Base-by-base conservation (phyloP, 2,113 vertebrate species). In the Mystacornis crossleyi region DNA sequence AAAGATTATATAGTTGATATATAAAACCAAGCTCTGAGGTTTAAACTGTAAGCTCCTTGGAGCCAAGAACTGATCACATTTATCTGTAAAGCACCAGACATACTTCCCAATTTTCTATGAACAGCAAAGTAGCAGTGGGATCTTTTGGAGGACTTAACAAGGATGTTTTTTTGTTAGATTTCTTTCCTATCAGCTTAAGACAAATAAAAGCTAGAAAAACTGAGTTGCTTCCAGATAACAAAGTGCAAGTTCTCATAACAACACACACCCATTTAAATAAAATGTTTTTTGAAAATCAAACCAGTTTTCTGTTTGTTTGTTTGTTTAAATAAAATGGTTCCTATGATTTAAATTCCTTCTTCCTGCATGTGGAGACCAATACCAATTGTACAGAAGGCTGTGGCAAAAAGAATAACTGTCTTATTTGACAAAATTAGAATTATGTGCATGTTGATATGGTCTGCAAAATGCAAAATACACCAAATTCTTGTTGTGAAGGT, bases 81-180 rank as follows among this genome's bases (percentile, higher is more conserved):
- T 96, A 94, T 95, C 95, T 92, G 36, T 51, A 96, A 96, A 90
- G 79, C 47, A 71, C 54, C 87, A 96, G 87, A 82, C 15, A 55
- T 24, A 51, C 5, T 65, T 92, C 47, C 60, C n/a, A 58, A 10
- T 62, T 66, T 62, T 93, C 66, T 88, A 21, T 3, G 18, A 90
- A 91, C 58, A 71, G 55, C n/a, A 53, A 93, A 77, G 66, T 36
- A 93, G 29, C n/a, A 89, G 66, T 33, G 12, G 60, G 33, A 81
- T 58, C 26, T 86, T 90, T 80, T 66, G 48, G 67, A 91, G 33
- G 58, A 73, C 61, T 66, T 67, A 45, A 62, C 34, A 88, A 70
- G 64, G 33, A n/a, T 36, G 10, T 3, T 12, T 95, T 71, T 86
- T 81, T 38, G 12, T 36, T 86, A 48, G 2, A 14, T 67, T 82